A percentile compares a stretch with the other conserved stretches of the same genome.
These are phyloP conservation scores for Pyxicephalus adspersus DNA, from an alignment of 2,113 vertebrate genomes.

Conservation along the genomic window DNA sequence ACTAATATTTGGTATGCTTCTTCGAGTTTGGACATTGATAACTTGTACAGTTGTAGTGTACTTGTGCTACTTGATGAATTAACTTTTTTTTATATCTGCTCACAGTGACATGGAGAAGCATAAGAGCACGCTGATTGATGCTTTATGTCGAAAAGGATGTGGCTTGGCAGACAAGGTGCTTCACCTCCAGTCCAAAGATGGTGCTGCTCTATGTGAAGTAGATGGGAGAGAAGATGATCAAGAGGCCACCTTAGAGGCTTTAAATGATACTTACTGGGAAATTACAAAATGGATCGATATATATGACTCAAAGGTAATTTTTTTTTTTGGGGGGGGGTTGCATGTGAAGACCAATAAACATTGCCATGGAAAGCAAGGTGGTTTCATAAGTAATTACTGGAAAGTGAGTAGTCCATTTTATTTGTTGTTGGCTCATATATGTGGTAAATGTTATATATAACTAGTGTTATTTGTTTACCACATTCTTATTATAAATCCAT, in stretches of 20 bases:
- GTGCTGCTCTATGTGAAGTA: constrained; percentile 73
- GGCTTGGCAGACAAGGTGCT: constrained; percentile 89
- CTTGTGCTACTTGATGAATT: neutral
- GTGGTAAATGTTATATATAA: no score
- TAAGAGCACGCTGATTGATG: constrained; percentile 89
- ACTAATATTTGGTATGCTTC: no score
- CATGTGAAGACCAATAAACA: no score
- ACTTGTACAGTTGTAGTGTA: no score
- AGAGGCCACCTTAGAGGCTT: constrained; percentile 71
- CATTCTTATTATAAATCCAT: no score
- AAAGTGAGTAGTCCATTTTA: no score
- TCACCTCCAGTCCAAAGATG: constrained; percentile 77
- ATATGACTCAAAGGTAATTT: constrained; percentile 88
- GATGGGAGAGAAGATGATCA: constrained; percentile 81
- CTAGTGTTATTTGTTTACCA: no score
- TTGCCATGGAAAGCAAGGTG: no score
- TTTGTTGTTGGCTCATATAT: no score
- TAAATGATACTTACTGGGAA: constrained; percentile 91
- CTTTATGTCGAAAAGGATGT: constrained; percentile 91
- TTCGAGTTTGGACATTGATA: no score
- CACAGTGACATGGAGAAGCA: constrained; percentile 97
- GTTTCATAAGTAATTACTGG: no score
- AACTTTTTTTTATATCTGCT: neutral
- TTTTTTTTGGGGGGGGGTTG: no score
- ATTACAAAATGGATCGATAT: constrained; percentile 95